phyloP scores from a whole-genome alignment of 2,113 vertebrate species.

The Phrynocephalus versicolor region DNA sequence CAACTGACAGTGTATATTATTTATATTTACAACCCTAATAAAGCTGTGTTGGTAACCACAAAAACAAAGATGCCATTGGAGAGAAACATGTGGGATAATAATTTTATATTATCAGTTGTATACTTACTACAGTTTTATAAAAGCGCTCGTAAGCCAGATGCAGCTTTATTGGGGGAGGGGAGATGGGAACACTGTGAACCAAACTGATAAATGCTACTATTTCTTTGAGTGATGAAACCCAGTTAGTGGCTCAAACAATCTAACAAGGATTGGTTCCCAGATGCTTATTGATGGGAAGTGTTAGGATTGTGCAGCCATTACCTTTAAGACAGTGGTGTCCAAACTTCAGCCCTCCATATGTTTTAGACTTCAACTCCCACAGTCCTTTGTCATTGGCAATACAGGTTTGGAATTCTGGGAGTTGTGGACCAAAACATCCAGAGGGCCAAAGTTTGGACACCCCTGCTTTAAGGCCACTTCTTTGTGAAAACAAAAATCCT shows the following conservation, averaged over 20 bases:
- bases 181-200: conserved; percentile 27
- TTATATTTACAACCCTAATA: conserved; percentile 56
- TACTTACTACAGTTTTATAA: conserved; percentile 43
- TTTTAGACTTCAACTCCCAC: too few species aligned
- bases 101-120: conserved; percentile 38
- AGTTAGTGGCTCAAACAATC: not conserved
- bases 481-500: not conserved
- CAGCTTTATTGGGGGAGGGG: conserved; percentile 48
- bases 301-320: not conserved
- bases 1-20: conserved; percentile 33
- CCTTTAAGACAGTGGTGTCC: too few species aligned
- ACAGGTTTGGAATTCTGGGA: too few species aligned
- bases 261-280: not conserved
- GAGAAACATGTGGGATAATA: conserved; percentile 5
- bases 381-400: too few species aligned
- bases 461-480: not conserved
- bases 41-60: conserved; percentile 35
- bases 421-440: too few species aligned
- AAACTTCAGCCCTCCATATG: too few species aligned
- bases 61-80: conserved; percentile 46
- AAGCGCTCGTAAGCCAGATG: conserved; percentile 36
- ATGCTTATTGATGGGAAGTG: conserved; percentile 18
- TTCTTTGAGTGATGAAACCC: not conserved
- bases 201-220: conserved; percentile 39
- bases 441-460: too few species aligned